Base-by-base conservation (phyloP, 92 coral and sea anemone genomes). In the Zoanthus gigantus region DNA sequence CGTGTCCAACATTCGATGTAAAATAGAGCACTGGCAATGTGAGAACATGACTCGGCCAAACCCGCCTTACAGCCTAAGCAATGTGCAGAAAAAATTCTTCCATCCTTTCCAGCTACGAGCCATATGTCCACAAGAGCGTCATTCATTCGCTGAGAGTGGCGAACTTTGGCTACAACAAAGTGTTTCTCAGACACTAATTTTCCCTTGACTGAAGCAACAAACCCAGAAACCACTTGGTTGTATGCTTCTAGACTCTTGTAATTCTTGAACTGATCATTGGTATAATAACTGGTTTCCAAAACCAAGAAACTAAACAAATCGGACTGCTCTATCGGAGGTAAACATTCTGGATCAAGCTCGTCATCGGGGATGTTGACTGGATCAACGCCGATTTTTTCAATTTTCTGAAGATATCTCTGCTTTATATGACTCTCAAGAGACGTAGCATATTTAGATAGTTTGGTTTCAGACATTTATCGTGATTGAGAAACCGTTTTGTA, bases 331-430 rank as follows among this genome's bases (percentile, higher is more conserved):
- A 23, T 23, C 23, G 23, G 23, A 23, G 23, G 23, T 23, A 23
- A 23, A 23, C 23, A 23, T 23, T 23, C 23, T 23, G 23, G 16
- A 42, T 18, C 28, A 16, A 71, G 57, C 72, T 74, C 63, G 17
- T 72, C 82, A 29, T 54, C 53, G 11, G 79, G 86, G 77, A 87
- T 87, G 77, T 76, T 87, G 4, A 65, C 90, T 3, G 85, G 90
- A 83, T 87, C 54, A 23, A 87, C 84, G n/a, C 84, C 84, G 78
- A 77, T 31, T 66, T 76, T 32, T 13, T 76, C 78, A 5, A 87
- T 77, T 52, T 86, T 77, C 34, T 77, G 85, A 29, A 87, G 18
- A 65, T 86, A 77, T 86, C 78, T 5, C 54, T 9, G 68, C 58
- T 86, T 86, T 31, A 77, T 52, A 53, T 77, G 84, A 29, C 28